Evolutionary conservation across 2,888 invertebrate species (phyloP).

Genomic region (Hypselothyrea guttata): DNA sequence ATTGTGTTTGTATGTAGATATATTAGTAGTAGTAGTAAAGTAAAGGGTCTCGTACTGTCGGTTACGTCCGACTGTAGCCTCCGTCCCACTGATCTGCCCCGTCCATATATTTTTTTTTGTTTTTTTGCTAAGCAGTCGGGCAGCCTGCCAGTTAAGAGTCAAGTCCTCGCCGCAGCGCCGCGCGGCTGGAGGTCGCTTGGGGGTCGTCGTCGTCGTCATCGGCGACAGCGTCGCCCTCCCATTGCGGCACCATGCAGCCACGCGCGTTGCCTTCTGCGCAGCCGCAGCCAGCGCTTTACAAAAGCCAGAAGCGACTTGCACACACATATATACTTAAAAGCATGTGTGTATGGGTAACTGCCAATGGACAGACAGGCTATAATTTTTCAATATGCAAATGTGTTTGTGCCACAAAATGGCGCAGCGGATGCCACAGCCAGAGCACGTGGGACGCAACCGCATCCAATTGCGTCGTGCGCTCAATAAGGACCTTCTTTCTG

Average conservation of each 20-base stretch:
- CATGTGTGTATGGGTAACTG: slow-evolving; percentile 3
- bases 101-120: slow-evolving; percentile 6
- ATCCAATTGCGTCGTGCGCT: slow-evolving; percentile 44
- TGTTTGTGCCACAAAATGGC: slow-evolving; percentile 70
- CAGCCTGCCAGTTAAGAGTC: slow-evolving; percentile 58
- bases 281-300: slow-evolving; percentile 64
- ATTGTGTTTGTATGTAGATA: no score
- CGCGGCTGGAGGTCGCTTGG: slow-evolving; percentile 73
- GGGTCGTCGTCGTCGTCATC: slow-evolving; percentile 60
- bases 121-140: not conserved
- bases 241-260: slow-evolving; percentile 81
- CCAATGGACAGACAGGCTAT: slow-evolving; percentile 49
- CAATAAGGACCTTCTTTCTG: slow-evolving; percentile 36
- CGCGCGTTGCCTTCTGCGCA: slow-evolving; percentile 78
- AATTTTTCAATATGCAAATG: slow-evolving; percentile 76
- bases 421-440: slow-evolving; percentile 40
- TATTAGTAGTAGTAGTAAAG: no score
- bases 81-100: no score
- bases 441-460: slow-evolving; percentile 44
- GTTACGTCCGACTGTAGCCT: no score
- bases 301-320: slow-evolving; percentile 58
- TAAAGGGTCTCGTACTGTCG: no score
- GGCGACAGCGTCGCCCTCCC: slow-evolving; percentile 79
- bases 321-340: not conserved
- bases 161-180: slow-evolving; percentile 61